Evolutionary conservation across 2,888 invertebrate species (phyloP), one percentile per base, ranked within the genome.

Genomic region (Cerceris rybyensis): DNA sequence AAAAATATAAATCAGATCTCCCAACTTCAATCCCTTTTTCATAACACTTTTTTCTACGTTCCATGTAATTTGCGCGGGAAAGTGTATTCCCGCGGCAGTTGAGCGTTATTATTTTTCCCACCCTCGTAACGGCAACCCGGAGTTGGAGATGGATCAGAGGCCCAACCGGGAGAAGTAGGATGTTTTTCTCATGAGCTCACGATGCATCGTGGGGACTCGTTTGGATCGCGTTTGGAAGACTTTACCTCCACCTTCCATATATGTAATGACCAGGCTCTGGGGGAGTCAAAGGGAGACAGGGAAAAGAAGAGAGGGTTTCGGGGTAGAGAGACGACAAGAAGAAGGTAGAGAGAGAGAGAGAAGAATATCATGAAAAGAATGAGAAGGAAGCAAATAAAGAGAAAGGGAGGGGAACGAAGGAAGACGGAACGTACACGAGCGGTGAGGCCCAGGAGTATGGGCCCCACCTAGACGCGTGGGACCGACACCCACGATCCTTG

Each of bases 381-480:
- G 69, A 42, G 70, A 65, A 64, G 28, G 60, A 55, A 28, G 28
- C 28, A 4, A 28, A 28, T 28, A 28, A 28, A 28, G 76, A 67
- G 72, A 57, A 72, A 68, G 71, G 17, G 59, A 65, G 39, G 42
- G 55, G 55, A 55, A 66, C 42, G 59, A 49, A 69, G 69, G 50
- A 60, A 71, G 78, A 75, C 65, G 82, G 59, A 64, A 28, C 28
- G 77, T 67, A 73, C 64, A 69, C 66, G 83, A 76, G 78, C 65
- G 78, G 72, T 63, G 76, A 72, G 82, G 80, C 73, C 75, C 83
- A 64, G 73, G 86, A 88, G 87, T 81, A 79, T 74, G 84, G 88
- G 91, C 90, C 89, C 89, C 90, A 90, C 91, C 91, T 92, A 92
- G 91, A 88, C 91, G 92, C 92, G 92, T 92, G 92, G 92, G 92